A percentile compares a stretch with the other conserved stretches of the same genome.
phyloP scores from a whole-genome alignment of 2,797 vertebrate species.

The Sitta carolinensis region DNA sequence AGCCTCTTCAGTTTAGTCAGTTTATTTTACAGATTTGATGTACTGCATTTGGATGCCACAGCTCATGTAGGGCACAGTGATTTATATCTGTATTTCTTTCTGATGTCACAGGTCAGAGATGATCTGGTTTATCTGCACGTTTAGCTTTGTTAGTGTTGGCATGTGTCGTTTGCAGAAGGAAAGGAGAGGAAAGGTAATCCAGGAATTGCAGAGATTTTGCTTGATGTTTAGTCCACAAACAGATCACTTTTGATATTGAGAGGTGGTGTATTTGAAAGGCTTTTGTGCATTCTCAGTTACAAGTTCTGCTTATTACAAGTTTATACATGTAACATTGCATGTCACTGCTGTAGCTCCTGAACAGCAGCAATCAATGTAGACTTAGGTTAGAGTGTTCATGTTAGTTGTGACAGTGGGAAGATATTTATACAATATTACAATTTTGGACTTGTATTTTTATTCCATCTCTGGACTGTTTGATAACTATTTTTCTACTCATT shows the following conservation, averaged over 20 bases:
- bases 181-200: neutral
- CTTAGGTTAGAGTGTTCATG: neutral
- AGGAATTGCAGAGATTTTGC: neutral
- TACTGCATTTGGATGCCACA: neutral
- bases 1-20: neutral
- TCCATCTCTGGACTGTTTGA: neutral
- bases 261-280: neutral
- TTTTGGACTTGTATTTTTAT: neutral
- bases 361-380: neutral
- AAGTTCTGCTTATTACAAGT: neutral
- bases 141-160: neutral
- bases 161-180: neutral
- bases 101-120: neutral
- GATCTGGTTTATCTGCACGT: neutral
- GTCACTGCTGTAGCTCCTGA: neutral
- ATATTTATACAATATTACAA: neutral
- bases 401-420: neutral
- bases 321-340: neutral
- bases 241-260: neutral
- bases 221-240: neutral
- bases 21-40: neutral
- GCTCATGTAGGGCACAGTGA: rapidly evolving
- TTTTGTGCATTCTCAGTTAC: neutral
- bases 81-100: neutral
- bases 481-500: neutral